These are phyloP conservation scores for Psylliodes chrysocephalus DNA, from an alignment of 2,888 invertebrate species.

Conservation along the genomic window DNA sequence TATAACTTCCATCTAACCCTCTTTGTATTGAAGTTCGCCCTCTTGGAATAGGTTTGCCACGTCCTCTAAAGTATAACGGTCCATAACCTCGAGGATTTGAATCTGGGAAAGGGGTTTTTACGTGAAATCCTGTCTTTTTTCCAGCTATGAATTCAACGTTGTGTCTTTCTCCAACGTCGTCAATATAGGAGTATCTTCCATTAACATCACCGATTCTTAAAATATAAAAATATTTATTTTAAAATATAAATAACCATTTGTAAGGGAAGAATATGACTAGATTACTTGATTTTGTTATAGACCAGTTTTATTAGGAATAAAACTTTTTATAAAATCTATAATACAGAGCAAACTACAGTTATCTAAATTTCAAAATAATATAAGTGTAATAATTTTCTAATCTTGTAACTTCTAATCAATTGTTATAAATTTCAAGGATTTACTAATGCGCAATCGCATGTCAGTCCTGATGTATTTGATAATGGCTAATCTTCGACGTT, in stretches of 20 bases:
- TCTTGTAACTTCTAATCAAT: too few species aligned
- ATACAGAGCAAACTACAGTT: too few species aligned
- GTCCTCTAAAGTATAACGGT: slow-evolving; percentile 72
- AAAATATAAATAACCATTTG: too few species aligned
- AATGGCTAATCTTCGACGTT: too few species aligned
- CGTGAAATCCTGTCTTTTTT: slow-evolving; percentile 79
- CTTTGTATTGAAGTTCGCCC: slow-evolving; percentile 79
- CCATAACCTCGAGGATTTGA: slow-evolving; percentile 73
- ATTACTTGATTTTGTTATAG: too few species aligned
- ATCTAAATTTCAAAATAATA: too few species aligned
- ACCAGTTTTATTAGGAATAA: too few species aligned
- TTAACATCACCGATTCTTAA: slow-evolving; percentile 53
- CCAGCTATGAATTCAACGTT: slow-evolving; percentile 82
- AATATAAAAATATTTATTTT: background rate
- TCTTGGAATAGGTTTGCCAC: slow-evolving; percentile 72
- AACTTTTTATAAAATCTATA: too few species aligned
- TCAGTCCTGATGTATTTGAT: background rate
- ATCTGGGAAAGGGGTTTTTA: slow-evolving; percentile 75
- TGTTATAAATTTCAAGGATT: too few species aligned
- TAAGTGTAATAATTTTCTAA: too few species aligned
- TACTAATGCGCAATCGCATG: too few species aligned
- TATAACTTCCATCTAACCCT: slow-evolving; percentile 78
- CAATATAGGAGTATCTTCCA: slow-evolving; percentile 78
- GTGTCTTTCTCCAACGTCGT: slow-evolving; percentile 80
- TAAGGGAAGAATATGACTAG: too few species aligned